Conservation (phyloP, 2,888 invertebrate species). For the Calephelis perditalis region DNA sequence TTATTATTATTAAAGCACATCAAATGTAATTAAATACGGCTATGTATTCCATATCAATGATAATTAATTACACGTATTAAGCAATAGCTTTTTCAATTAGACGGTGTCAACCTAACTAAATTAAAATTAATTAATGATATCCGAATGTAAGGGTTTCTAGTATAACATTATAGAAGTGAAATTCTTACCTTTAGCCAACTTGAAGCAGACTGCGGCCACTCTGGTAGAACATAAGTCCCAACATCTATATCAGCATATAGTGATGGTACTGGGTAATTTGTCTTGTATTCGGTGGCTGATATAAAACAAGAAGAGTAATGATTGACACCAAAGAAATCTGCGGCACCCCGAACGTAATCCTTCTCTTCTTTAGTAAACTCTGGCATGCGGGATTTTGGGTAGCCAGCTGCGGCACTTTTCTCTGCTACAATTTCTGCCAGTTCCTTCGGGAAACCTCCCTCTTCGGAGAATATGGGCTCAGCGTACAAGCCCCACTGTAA, state of each 20-base stretch:
- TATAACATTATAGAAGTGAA: not conserved
- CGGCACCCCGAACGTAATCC: conserved; percentile 41
- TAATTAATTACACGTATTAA: too few species aligned
- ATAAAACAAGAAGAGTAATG: conserved; percentile 56
- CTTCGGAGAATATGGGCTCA: conserved; percentile 62
- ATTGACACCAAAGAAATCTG: conserved; percentile 67
- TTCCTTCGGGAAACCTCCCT: conserved; percentile 74
- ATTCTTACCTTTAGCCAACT: conserved; percentile 41
- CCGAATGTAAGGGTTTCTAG: too few species aligned
- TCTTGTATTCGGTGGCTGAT: conserved; percentile 24
- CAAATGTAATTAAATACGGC: too few species aligned
- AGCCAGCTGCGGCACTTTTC: conserved; percentile 42
- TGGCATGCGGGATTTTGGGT: conserved; percentile 38
- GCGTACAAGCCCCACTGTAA: conserved; percentile 60
- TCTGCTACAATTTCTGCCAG: conserved; percentile 56
- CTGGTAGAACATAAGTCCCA: conserved; percentile 13
- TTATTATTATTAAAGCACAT: too few species aligned
- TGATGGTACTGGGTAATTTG: conserved; percentile 33
- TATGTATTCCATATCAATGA: too few species aligned
- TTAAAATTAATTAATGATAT: too few species aligned
- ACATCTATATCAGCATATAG: conserved; percentile 42
- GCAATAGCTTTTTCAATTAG: too few species aligned
- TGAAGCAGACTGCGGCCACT: conserved; percentile 47
- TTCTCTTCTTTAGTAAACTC: conserved; percentile 40
- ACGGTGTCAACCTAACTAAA: too few species aligned